These are phyloP conservation scores for Caenorhabditis remanei DNA, from an alignment of 1,140 invertebrate species.

Conservation along the genomic window DNA sequence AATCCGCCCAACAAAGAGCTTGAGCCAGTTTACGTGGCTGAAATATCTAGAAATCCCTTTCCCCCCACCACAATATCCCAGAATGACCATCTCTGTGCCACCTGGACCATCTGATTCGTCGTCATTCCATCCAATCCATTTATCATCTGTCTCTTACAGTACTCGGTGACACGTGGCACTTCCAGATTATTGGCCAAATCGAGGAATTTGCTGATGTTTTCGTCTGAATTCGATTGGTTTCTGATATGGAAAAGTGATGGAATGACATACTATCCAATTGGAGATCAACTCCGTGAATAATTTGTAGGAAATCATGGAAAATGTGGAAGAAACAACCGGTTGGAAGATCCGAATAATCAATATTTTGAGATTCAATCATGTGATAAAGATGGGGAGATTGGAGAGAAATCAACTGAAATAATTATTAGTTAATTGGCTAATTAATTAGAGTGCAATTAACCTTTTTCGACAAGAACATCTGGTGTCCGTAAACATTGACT, in stretches of 20 bases:
- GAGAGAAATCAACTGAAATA: not conserved
- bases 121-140: not conserved
- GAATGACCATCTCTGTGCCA: not conserved
- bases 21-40: not conserved
- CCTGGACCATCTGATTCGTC: not conserved
- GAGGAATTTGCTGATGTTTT: not conserved
- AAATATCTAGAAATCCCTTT: not conserved
- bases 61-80: slow-evolving; percentile 4
- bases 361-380: not conserved
- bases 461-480: not conserved
- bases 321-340: not conserved
- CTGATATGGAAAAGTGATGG: not conserved
- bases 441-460: not conserved
- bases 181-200: not conserved
- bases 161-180: slow-evolving; percentile 19
- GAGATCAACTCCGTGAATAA: slow-evolving; percentile 5
- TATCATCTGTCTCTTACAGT: not conserved
- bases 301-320: not conserved
- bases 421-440: not conserved
- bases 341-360: not conserved
- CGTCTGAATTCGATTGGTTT: not conserved
- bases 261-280: not conserved
- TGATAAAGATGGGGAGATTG: not conserved
- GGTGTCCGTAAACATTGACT: not conserved
- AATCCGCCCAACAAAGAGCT: not conserved